These are phyloP conservation scores for Acrossocheilus wenchowensis DNA, from an alignment of 2,797 vertebrate genomes.

Conservation along the genomic window DNA sequence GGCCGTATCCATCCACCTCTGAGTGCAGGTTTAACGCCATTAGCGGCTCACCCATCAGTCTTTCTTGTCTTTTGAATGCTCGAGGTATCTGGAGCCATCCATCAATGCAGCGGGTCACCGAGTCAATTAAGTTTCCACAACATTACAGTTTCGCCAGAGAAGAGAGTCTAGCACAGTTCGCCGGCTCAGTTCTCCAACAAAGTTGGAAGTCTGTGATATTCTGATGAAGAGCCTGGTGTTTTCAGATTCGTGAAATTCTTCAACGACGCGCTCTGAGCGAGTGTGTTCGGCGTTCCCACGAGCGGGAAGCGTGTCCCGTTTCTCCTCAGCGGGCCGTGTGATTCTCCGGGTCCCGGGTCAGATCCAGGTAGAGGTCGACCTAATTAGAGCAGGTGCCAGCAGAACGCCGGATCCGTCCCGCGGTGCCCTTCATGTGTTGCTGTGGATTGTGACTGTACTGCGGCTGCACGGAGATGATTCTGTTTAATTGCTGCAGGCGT, in stretches of 20 bases:
- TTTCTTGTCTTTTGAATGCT: slow-evolving; percentile 51
- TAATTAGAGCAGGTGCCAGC: slow-evolving; percentile 53
- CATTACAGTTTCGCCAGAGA: slow-evolving; percentile 38
- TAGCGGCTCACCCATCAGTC: slow-evolving; percentile 61
- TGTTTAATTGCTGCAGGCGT: slow-evolving; percentile 48
- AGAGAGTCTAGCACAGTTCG: not conserved
- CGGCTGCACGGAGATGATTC: slow-evolving; percentile 31
- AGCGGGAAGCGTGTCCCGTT: not conserved
- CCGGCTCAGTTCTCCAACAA: slow-evolving; percentile 1
- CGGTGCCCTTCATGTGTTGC: slow-evolving; percentile 38
- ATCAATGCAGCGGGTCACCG: slow-evolving; percentile 57
- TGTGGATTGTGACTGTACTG: slow-evolving; percentile 29
- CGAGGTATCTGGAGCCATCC: slow-evolving; percentile 46
- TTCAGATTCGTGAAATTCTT: not conserved
- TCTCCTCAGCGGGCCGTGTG: not conserved
- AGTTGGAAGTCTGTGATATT: slow-evolving; percentile 28
- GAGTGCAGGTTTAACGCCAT: slow-evolving; percentile 59
- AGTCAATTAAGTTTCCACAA: slow-evolving; percentile 62
- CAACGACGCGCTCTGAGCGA: not conserved
- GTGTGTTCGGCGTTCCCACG: slow-evolving; percentile 29
- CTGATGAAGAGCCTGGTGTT: slow-evolving; percentile 11
- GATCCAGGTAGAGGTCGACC: slow-evolving; percentile 62
- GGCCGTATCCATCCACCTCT: slow-evolving; percentile 43
- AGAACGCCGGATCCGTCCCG: not conserved
- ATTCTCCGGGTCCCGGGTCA: slow-evolving; percentile 47